A percentile compares a stretch with the other conserved stretches of the same genome.
Conservation (phyloP, 2,888 invertebrate species). For the Conchocele bisecta region DNA sequence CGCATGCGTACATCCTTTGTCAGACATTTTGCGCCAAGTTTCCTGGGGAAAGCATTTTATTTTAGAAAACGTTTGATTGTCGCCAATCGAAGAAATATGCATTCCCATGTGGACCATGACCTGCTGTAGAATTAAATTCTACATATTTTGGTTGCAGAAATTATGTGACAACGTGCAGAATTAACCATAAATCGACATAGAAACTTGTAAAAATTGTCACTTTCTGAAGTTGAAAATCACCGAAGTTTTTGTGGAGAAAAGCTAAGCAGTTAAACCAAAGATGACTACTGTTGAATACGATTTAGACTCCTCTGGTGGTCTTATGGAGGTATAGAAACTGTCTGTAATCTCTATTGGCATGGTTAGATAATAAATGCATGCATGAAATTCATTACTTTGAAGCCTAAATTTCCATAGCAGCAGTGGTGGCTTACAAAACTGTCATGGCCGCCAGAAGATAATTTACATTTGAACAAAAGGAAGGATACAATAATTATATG, state of each 20-base stretch:
- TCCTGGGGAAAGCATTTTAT: slow-evolving; percentile 50
- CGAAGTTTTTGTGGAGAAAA: background rate
- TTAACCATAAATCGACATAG: background rate
- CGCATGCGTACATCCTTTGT: slow-evolving; percentile 74
- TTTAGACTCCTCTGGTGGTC: slow-evolving; percentile 90
- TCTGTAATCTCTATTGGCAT: background rate
- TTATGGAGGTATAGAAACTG: slow-evolving; percentile 90
- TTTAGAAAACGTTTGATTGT: slow-evolving; percentile 14
- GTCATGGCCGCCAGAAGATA: slow-evolving; percentile 47
- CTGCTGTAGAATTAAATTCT: background rate
- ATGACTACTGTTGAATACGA: slow-evolving; percentile 89
- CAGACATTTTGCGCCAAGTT: slow-evolving; percentile 82
- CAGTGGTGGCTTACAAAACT: slow-evolving; percentile 8
- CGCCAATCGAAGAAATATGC: slow-evolving; percentile 23
- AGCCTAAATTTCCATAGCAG: background rate
- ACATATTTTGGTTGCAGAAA: background rate
- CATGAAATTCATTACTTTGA: background rate
- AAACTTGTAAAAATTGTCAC: slow-evolving; percentile 10
- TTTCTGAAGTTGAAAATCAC: background rate
- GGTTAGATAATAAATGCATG: background rate
- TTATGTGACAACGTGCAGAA: background rate
- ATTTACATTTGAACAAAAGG: too few relatives aligned
- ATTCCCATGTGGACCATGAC: background rate
- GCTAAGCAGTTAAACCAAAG: slow-evolving; percentile 2
- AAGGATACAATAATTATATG: too few relatives aligned